Percentiles rank a stretch among this genome's conserved stretches.
Conservation (phyloP, 2,888 invertebrate species). For the Rhodophaea formosa region DNA sequence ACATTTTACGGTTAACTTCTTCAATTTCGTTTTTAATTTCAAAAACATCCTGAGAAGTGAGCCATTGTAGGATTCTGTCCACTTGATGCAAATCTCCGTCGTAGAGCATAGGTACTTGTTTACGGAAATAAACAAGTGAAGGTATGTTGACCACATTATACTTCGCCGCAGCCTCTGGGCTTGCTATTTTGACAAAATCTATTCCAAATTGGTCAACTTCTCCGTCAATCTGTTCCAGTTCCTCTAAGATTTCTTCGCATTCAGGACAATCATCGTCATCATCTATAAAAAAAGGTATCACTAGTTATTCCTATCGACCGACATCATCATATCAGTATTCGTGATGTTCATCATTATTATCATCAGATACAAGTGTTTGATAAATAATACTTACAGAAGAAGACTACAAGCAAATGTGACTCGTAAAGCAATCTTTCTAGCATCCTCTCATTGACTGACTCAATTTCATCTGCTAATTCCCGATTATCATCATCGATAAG, state of each 20-base stretch:
- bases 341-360: not conserved
- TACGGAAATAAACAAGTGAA: conserved; percentile 92
- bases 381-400: conserved; percentile 87
- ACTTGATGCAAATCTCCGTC: conserved; percentile 95
- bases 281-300: conserved; percentile 42
- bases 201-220: conserved; percentile 96
- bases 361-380: not conserved
- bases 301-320: too few relatives aligned
- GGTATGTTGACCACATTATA: conserved; percentile 92
- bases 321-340: too few relatives aligned
- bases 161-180: conserved; percentile 89
- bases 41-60: conserved; percentile 96
- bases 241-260: conserved; percentile 94
- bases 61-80: conserved; percentile 91
- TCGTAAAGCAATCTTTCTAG: conserved; percentile 90
- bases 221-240: conserved; percentile 96
- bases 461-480: conserved; percentile 96
- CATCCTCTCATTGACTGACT: conserved; percentile 95
- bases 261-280: conserved; percentile 95
- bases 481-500: conserved; percentile 95
- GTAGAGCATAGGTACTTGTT: conserved; percentile 90
- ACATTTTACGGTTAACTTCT: conserved; percentile 97
- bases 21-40: conserved; percentile 98
- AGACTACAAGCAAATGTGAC: conserved; percentile 93
- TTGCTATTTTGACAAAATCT: conserved; percentile 95